phyloP scores from a whole-genome alignment of 92 coral and sea anemone genomes.

The Siderastrea siderea region DNA sequence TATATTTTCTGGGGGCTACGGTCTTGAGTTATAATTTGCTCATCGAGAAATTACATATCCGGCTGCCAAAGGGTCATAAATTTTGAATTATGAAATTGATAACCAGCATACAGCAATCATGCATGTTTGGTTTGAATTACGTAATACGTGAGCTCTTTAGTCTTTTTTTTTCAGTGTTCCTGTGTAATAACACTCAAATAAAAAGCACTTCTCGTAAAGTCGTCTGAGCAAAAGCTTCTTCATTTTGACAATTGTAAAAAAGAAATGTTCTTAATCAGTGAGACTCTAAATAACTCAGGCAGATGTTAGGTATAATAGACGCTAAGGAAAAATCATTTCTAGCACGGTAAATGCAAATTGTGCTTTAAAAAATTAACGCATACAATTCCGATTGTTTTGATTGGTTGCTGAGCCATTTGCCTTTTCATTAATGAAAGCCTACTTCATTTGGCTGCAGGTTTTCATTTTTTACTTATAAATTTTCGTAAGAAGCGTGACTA shows the following conservation, averaged over 20 bases:
- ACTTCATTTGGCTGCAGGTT: neutral
- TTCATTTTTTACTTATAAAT: neutral
- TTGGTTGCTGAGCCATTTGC: too few species aligned
- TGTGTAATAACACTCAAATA: neutral
- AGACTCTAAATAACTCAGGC: neutral
- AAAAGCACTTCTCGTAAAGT: neutral
- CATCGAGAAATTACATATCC: neutral
- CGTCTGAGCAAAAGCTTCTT: neutral
- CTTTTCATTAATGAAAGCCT: neutral
- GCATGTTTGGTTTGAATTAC: neutral
- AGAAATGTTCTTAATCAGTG: neutral
- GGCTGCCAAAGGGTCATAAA: neutral
- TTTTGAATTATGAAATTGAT: neutral
- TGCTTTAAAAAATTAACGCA: neutral
- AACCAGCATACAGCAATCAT: neutral
- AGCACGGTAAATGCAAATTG: slow-evolving; percentile 7
- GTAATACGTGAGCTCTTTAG: neutral
- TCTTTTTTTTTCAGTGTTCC: neutral
- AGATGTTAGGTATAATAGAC: neutral
- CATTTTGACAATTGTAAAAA: neutral
- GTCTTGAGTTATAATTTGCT: neutral
- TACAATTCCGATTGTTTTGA: neutral
- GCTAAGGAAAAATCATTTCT: neutral
- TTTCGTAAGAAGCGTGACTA: neutral
- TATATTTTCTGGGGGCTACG: too few species aligned